A percentile compares a stretch with the other conserved stretches of the same genome.
These are phyloP conservation scores for Etheostoma perlongum DNA, from an alignment of 2,797 vertebrate genomes.

Conservation along the genomic window DNA sequence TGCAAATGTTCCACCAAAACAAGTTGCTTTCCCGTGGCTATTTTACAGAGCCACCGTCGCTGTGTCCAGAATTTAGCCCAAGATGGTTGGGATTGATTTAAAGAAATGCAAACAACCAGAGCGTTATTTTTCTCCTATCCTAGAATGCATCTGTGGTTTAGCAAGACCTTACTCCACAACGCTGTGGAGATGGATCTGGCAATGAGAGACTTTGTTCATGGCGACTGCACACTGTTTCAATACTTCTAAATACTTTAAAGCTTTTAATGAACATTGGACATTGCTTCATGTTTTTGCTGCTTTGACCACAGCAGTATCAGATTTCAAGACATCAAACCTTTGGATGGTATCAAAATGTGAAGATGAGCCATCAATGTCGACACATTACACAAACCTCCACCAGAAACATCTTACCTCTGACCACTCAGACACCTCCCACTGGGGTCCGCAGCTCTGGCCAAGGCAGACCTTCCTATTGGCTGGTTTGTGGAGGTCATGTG, in stretches of 20 bases:
- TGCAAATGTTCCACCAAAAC: too few relatives aligned
- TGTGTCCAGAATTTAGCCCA: too few relatives aligned
- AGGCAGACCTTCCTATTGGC: slow-evolving; percentile 89
- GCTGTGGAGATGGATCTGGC: too few relatives aligned
- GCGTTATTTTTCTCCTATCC: too few relatives aligned
- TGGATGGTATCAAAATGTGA: background rate
- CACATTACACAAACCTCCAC: background rate
- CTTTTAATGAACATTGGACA: background rate
- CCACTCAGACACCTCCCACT: slow-evolving; percentile 92
- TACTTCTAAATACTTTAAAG: background rate
- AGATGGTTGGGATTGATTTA: too few relatives aligned
- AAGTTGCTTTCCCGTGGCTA: too few relatives aligned
- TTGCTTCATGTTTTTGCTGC: background rate
- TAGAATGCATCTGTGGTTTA: too few relatives aligned
- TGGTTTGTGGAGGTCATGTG: slow-evolving; percentile 87
- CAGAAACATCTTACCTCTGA: slow-evolving; percentile 82
- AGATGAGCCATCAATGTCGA: background rate
- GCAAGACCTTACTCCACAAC: too few relatives aligned
- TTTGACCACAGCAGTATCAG: background rate
- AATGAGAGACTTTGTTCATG: background rate
- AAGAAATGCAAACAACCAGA: too few relatives aligned
- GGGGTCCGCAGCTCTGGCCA: slow-evolving; percentile 91
- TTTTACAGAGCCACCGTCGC: too few relatives aligned
- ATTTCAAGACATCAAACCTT: background rate
- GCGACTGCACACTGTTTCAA: too few relatives aligned